Percentiles rank a stretch among this genome's conserved stretches.
phyloP scores from a whole-genome alignment of 2,888 invertebrate species.

The Hemaris fuciformis region DNA sequence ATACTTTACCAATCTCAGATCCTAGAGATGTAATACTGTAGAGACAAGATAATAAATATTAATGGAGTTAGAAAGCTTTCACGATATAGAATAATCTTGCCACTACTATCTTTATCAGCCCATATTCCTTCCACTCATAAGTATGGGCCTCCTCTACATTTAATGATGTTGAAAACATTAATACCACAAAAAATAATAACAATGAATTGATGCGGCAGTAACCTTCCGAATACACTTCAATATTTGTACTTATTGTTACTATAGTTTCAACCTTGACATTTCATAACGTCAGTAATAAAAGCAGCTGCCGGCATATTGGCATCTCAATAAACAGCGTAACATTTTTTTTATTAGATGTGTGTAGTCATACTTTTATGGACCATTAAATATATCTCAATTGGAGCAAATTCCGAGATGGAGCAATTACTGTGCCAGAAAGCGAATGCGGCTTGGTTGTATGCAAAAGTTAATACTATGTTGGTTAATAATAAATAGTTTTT shows the following conservation, averaged over 20 bases:
- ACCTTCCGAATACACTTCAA: not conserved
- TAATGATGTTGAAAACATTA: too few species aligned
- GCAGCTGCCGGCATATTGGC: conserved; percentile 17
- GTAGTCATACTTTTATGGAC: conserved; percentile 18
- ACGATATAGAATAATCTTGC: too few species aligned
- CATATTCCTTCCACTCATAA: too few species aligned
- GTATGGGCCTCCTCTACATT: too few species aligned
- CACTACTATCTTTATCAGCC: too few species aligned
- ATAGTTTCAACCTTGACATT: conserved; percentile 31
- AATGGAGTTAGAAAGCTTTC: too few species aligned
- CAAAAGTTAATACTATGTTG: too few species aligned
- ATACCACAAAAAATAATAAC: not conserved
- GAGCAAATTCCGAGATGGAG: not conserved
- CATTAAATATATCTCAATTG: conserved; percentile 18
- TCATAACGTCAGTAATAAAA: conserved; percentile 17
- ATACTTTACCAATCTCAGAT: too few species aligned
- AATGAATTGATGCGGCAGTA: not conserved
- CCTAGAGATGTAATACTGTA: too few species aligned
- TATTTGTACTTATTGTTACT: conserved; percentile 13
- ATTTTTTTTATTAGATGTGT: conserved; percentile 20
- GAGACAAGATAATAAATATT: too few species aligned
- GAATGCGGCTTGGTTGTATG: not conserved
- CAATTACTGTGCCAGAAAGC: not conserved
- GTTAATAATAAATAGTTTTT: too few species aligned
- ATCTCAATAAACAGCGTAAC: conserved; percentile 12